Conservation (phyloP, 2,888 invertebrate genomes). For the Meiosimyza platycephala region DNA sequence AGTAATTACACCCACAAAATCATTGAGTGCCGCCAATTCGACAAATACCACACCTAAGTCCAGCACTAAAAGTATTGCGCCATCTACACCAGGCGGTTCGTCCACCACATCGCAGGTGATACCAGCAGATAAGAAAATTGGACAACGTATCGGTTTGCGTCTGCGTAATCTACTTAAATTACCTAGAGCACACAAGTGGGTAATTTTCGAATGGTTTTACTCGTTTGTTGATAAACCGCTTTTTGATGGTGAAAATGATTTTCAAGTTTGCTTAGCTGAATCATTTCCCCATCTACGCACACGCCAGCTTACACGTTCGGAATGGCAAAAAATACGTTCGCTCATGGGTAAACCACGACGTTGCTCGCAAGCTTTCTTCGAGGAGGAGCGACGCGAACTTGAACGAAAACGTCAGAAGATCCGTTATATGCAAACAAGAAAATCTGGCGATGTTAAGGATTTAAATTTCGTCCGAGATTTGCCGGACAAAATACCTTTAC, state of each 20-base stretch:
- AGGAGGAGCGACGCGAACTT: slow-evolving; percentile 91
- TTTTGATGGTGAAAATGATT: slow-evolving; percentile 97
- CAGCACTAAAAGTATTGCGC: slow-evolving; percentile 33
- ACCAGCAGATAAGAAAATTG: slow-evolving; percentile 84
- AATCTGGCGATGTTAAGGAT: slow-evolving; percentile 79
- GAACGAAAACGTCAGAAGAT: slow-evolving; percentile 93
- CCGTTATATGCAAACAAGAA: slow-evolving; percentile 91
- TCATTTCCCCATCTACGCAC: slow-evolving; percentile 93
- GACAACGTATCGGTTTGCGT: slow-evolving; percentile 89
- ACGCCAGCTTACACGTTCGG: slow-evolving; percentile 83
- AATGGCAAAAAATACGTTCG: slow-evolving; percentile 95
- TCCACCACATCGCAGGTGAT: slow-evolving; percentile 51
- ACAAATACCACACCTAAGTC: slow-evolving; percentile 46
- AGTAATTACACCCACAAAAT: slow-evolving; percentile 42
- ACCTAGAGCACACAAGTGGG: slow-evolving; percentile 99
- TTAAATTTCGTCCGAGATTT: slow-evolving; percentile 84
- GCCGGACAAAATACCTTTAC: slow-evolving; percentile 94
- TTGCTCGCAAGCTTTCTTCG: slow-evolving; percentile 94
- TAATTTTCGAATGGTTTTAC: slow-evolving; percentile 99
- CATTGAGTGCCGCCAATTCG: slow-evolving; percentile 32
- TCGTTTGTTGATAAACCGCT: slow-evolving; percentile 96
- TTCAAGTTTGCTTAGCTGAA: slow-evolving; percentile 87
- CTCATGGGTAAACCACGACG: slow-evolving; percentile 98
- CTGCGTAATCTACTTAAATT: slow-evolving; percentile 92
- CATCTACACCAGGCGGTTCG: slow-evolving; percentile 37